Percentiles rank a stretch among this genome's conserved stretches.
Conservation (phyloP, 2,113 vertebrate genomes). For the Sinocyclocheilus anophthalmus region DNA sequence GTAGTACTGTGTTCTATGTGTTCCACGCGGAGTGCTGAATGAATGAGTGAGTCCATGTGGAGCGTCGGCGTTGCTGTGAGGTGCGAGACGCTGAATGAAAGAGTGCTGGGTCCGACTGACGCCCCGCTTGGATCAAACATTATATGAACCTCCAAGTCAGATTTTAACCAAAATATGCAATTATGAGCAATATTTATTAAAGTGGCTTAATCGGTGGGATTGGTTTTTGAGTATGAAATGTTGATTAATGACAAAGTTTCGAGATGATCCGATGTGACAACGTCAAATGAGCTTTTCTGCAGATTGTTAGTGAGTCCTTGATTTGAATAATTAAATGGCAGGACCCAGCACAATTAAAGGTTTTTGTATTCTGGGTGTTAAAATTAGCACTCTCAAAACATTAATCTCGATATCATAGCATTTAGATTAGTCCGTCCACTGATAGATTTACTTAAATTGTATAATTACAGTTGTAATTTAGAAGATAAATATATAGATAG, state of each 20-base stretch:
- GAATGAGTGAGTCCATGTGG: constrained; percentile 66
- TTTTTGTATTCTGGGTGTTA: neutral
- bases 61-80: constrained; percentile 49
- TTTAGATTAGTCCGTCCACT: too few relatives aligned
- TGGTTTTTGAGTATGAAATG: neutral
- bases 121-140: neutral
- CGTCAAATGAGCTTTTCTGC: neutral
- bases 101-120: neutral
- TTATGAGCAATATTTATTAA: constrained; percentile 3
- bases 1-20: constrained; percentile 75
- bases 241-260: neutral
- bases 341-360: neutral
- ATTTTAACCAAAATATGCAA: constrained; percentile 31
- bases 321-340: constrained; percentile 1
- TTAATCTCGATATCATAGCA: neutral
- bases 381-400: neutral
- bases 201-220: neutral
- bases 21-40: constrained; percentile 68
- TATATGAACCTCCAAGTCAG: neutral
- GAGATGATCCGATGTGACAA: neutral
- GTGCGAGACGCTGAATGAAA: neutral
- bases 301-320: neutral
- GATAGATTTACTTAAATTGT: neutral
- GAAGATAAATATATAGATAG: neutral
- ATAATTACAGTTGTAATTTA: neutral